phyloP scores from a whole-genome alignment of 2,888 invertebrate genomes.

The Pyrgus malvae region DNA sequence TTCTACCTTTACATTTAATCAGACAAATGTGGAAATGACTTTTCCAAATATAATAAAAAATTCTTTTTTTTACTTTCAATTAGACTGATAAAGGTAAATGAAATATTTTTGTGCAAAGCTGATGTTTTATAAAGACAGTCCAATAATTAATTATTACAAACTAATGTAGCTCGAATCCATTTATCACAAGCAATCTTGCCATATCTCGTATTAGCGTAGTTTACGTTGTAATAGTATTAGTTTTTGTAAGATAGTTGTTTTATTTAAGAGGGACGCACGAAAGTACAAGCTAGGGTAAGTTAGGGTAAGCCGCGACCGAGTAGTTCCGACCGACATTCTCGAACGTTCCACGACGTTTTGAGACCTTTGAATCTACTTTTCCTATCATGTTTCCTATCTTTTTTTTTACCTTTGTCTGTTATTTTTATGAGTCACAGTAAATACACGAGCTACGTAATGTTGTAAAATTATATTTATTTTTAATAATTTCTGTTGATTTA shows the following conservation, averaged over 20 bases:
- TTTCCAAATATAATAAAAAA: too few species aligned
- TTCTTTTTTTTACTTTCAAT: too few species aligned
- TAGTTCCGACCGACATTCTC: conserved; percentile 53
- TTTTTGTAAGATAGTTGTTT: conserved; percentile 26
- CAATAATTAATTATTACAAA: neutral
- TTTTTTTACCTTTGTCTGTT: too few species aligned
- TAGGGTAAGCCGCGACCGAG: conserved; percentile 19
- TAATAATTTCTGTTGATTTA: neutral
- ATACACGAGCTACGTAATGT: too few species aligned
- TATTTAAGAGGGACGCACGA: conserved; percentile 50
- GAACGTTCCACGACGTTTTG: conserved; percentile 49
- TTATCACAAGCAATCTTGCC: conserved; percentile 15
- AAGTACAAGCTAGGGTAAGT: conserved; percentile 66
- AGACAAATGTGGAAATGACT: too few species aligned
- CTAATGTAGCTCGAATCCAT: neutral
- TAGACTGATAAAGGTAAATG: too few species aligned
- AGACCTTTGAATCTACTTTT: conserved; percentile 18
- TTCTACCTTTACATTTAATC: neutral
- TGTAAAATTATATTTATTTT: neutral
- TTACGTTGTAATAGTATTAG: conserved; percentile 11
- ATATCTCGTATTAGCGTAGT: conserved; percentile 2
- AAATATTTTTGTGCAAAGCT: neutral
- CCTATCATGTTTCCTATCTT: too few species aligned
- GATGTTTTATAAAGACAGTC: conserved; percentile 7
- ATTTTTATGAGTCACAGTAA: too few species aligned